Evolutionary conservation across 1,140 invertebrate species (phyloP), one percentile per base, ranked within the genome.

Genomic region (Prorops nasuta): DNA sequence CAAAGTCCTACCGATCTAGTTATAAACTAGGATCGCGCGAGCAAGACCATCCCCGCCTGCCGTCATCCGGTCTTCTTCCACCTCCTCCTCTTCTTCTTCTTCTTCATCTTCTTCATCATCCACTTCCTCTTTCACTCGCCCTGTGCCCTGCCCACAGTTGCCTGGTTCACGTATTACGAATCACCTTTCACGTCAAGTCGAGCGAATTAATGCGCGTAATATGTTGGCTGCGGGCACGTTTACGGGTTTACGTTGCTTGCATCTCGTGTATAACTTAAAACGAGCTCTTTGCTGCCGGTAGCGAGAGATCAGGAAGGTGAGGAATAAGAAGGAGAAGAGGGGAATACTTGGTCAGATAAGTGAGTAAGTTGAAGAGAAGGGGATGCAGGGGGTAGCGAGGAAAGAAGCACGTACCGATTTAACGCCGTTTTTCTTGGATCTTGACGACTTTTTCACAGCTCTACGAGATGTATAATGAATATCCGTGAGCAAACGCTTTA

Each of bases 181-280:
- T 72, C 63, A 56, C 64, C 57, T 63, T 69, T 51, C 61, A 57
- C 63, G 63, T 67, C 64, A 67, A 56, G 52, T 60, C 55, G 43
- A 47, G 50, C 56, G 64, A 71, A 73, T 73, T 73, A 75, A 76
- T 75, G 71, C 63, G 47, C 58, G 64, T 67, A 72, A 76, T 74
- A 75, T 69, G 67, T 73, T 71, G 64, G 52, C 60, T 58, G 62
- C 55, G 64, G 63, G 58, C 68, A 71, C 67, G 64, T 72, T 72
- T 61, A 67, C 69, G 62, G 56, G 61, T 72, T 68, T 63, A 64
- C 62, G 61, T 60, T 54, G 47, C 47, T n/a, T n/a, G 34, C 51
- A 55, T 56, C 52, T 53, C 58, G 48, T 51, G 56, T 68, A 66
- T 67, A 67, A 69, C 62, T 71, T 64, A 62, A 67, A 60, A 60